Evolutionary conservation across 1,140 invertebrate genomes (phyloP).

Genomic region (Charaxes varanes): DNA sequence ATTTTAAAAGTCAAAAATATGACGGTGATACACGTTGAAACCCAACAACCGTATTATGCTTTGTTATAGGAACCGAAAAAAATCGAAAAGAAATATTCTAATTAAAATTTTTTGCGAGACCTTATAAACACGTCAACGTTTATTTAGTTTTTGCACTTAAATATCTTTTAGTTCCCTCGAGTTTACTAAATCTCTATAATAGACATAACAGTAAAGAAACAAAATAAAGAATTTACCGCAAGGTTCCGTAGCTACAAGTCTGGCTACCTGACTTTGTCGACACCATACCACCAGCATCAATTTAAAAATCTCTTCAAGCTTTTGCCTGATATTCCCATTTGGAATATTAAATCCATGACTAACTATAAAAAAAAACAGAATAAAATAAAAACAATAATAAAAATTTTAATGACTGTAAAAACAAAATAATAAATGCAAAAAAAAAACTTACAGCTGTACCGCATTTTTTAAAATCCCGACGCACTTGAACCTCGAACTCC

Average conservation of each 20-base stretch:
- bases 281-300: slow-evolving; percentile 89
- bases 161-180: no score
- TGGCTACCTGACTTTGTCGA: slow-evolving; percentile 81
- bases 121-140: background rate
- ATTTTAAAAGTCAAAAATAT: no score
- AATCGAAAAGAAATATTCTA: no score
- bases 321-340: slow-evolving; percentile 77
- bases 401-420: slow-evolving; percentile 6
- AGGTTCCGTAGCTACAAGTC: slow-evolving; percentile 73
- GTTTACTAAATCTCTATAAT: no score
- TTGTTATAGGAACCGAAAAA: no score
- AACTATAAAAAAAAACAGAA: slow-evolving; percentile 47
- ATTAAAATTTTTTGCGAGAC: no score
- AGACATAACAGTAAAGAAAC: no score
- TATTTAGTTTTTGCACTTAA: background rate
- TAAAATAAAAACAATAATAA: slow-evolving; percentile 12
- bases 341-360: slow-evolving; percentile 45
- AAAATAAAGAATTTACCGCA: slow-evolving; percentile 73
- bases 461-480: slow-evolving; percentile 30
- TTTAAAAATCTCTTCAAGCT: slow-evolving; percentile 85
- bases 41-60: no score
- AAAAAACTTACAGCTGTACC: slow-evolving; percentile 46
- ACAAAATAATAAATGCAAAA: slow-evolving; percentile 7
- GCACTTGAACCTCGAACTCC: slow-evolving; percentile 29
- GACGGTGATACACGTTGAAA: no score